Evolutionary conservation across 2,113 vertebrate genomes (phyloP).

Genomic region (Octodon degus): DNA sequence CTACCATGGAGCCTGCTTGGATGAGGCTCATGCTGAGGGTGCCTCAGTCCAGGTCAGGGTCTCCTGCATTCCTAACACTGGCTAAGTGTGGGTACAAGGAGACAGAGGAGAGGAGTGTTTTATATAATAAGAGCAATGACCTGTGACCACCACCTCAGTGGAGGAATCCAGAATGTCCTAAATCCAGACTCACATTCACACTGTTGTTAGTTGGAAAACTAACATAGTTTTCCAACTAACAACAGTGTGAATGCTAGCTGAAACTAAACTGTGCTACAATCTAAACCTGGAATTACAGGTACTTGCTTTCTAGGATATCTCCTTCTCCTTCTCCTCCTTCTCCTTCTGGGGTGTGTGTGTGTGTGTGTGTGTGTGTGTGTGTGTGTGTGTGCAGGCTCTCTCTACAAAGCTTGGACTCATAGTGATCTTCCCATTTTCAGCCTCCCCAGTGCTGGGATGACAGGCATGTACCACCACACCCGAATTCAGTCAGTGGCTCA

Average conservation of each 20-base stretch:
- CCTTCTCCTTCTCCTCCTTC: neutral
- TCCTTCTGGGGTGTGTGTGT: no score
- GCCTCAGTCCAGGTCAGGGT: neutral
- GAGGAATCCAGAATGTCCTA: neutral
- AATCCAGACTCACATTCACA: neutral
- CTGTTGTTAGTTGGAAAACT: neutral
- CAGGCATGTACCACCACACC: no score
- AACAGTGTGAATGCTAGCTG: neutral
- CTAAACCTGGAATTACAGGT: neutral
- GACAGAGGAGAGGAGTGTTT: neutral
- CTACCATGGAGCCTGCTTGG: neutral
- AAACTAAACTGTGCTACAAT: neutral
- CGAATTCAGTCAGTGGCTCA: no score
- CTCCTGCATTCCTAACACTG: neutral
- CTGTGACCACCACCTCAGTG: no score
- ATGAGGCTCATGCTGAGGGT: neutral
- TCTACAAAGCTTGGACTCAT: no score
- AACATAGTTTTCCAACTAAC: neutral
- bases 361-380: no score
- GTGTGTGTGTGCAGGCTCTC: no score
- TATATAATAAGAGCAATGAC: neutral
- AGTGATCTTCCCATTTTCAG: no score
- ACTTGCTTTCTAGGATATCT: neutral
- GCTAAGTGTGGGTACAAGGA: neutral
- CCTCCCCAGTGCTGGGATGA: no score